Percentiles rank a stretch among this genome's conserved stretches.
Evolutionary conservation across 2,888 invertebrate species (phyloP).

Genomic region (Pammene aurita): DNA sequence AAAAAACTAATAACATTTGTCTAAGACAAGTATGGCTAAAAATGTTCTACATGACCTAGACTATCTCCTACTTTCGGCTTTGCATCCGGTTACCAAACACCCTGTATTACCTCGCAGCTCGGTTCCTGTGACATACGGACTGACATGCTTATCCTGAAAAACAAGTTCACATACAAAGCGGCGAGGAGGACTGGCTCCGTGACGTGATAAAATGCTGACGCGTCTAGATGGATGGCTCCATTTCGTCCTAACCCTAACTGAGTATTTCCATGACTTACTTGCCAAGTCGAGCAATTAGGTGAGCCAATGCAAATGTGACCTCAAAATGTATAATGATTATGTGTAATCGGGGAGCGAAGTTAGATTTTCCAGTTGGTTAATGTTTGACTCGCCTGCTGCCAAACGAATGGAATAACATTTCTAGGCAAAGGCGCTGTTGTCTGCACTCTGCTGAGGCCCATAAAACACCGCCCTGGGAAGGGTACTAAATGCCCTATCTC

Average conservation of each 20-base stretch:
- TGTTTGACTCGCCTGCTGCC: not conserved
- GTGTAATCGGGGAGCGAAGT: not conserved
- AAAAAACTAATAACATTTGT: too few relatives aligned
- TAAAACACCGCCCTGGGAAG: constrained; percentile 27
- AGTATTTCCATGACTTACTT: not conserved
- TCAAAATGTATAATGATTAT: not conserved
- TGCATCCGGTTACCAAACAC: too few relatives aligned
- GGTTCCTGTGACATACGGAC: constrained; percentile 7
- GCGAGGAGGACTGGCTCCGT: constrained; percentile 7
- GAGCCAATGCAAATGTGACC: not conserved
- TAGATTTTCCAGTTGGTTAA: not conserved
- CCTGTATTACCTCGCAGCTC: not conserved
- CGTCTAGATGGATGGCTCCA: constrained; percentile 36
- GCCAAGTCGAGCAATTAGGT: not conserved
- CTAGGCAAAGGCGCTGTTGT: constrained; percentile 20
- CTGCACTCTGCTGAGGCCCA: constrained; percentile 24
- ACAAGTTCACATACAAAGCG: constrained; percentile 22
- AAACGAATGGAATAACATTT: not conserved
- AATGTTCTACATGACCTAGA: too few relatives aligned
- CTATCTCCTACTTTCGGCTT: too few relatives aligned
- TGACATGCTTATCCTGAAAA: constrained; percentile 16
- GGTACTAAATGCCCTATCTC: constrained; percentile 36
- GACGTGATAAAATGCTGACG: constrained; percentile 34
- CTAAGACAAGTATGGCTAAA: too few relatives aligned
- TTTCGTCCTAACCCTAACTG: constrained; percentile 20